phyloP scores from a whole-genome alignment of 2,113 vertebrate species.

The Chionis minor region DNA sequence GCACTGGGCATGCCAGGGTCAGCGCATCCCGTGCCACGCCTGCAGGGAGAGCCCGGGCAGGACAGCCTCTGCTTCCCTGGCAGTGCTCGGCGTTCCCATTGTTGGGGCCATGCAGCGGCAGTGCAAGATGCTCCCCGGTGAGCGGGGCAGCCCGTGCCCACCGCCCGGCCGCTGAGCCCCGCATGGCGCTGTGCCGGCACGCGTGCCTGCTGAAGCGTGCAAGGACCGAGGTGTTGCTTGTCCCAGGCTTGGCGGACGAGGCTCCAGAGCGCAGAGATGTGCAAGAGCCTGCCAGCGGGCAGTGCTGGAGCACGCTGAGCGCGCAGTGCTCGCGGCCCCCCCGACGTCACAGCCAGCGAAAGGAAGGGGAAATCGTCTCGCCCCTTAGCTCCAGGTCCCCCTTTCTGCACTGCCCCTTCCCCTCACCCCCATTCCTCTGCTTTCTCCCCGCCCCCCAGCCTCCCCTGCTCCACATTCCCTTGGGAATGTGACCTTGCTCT shows the following conservation, averaged over 20 bases:
- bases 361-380: neutral
- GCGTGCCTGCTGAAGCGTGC: neutral
- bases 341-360: accelerated
- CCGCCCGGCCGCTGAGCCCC: neutral
- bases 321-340: neutral
- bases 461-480: neutral
- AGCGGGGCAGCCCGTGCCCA: neutral
- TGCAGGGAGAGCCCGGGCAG: accelerated
- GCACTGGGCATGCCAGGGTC: neutral
- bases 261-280: neutral
- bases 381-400: neutral
- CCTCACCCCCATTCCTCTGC: neutral
- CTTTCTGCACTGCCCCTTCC: neutral
- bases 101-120: accelerated
- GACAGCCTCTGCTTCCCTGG: neutral
- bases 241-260: neutral
- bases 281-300: neutral
- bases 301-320: neutral
- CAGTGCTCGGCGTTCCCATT: accelerated
- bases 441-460: neutral
- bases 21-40: neutral
- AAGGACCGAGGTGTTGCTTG: neutral
- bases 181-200: neutral
- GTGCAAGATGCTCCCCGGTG: accelerated
- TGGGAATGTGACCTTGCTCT: slow-evolving; percentile 63